phyloP scores from a whole-genome alignment of 2,888 invertebrate species.

The Chloroclystis v-ata region DNA sequence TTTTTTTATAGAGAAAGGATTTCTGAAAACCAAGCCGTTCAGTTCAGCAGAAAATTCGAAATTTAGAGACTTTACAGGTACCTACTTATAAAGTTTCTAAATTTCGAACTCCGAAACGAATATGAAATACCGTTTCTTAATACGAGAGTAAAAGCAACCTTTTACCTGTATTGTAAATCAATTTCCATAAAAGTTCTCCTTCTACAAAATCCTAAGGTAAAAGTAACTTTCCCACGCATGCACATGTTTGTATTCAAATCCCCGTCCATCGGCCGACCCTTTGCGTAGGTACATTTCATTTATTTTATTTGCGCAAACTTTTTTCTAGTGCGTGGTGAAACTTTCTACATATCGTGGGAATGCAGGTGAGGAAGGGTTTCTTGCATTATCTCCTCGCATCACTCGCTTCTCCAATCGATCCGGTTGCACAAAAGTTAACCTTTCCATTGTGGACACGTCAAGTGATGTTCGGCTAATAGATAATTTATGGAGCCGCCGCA shows the following conservation, averaged over 20 bases:
- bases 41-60: no score
- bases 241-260: constrained; percentile 48
- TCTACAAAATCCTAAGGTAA: background rate
- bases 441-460: constrained; percentile 68
- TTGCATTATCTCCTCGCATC: constrained; percentile 45
- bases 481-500: constrained; percentile 70
- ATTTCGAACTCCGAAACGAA: no score
- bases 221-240: constrained; percentile 59
- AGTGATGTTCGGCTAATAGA: constrained; percentile 72
- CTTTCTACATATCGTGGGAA: constrained; percentile 74
- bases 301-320: constrained; percentile 71
- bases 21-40: no score
- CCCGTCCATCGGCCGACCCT: constrained; percentile 48
- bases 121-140: no score
- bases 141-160: no score
- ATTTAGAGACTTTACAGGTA: no score
- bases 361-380: constrained; percentile 76
- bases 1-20: no score
- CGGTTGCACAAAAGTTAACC: constrained; percentile 73
- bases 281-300: constrained; percentile 58
- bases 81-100: no score
- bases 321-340: constrained; percentile 54
- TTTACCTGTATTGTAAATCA: background rate
- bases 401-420: constrained; percentile 44
- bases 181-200: background rate